Base-by-base conservation (phyloP, 2,797 vertebrate genomes). In the Halcyon leucocephala region DNA sequence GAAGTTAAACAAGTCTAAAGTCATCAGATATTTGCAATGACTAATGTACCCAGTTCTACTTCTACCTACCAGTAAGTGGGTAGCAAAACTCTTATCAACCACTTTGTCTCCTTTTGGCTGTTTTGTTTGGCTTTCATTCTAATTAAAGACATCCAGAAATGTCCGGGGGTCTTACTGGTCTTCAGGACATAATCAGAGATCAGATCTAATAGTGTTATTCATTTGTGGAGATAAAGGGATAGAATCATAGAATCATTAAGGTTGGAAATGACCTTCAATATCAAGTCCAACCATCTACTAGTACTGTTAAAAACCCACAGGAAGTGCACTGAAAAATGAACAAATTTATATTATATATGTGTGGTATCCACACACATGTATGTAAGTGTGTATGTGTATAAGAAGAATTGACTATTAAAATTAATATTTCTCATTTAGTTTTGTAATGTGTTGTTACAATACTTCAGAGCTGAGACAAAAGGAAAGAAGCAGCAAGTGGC, bases 121-220 rank as follows among this genome's bases (percentile, higher is more conserved):
- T 39, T 86, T 90, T 89, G 9, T 69, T 93, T 82, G 85, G 51
- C 37, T 89, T 91, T 89, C 64, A 46, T 39, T 79, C 46, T 95
- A 82, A 82, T 67, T 80, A 91, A 87, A 85, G 65, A 48, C 41
- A 85, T 64, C 22, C 79, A 82, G 44, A 88, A 93, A 52, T 42
- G 33, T 67, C 71, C 4, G 6, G n/a, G 25, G 14, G 9, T 12
- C 29, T 87, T 74, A 24, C 24, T 78, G n/a, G 28, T 55, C 60
- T 74, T 85, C 49, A 49, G 76, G 74, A 71, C 60, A 52, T 37
- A 71, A 61, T 77, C 49, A 71, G 52, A 82, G 66, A 71, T 80
- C 41, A 41, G 42, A 55, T 58, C 42, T 44, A 66, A 74, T 17
- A 12, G 5, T 35, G 7, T 55, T 73, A 70, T 10, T 92, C 60